These are phyloP conservation scores for Typhlomys cinereus DNA, from an alignment of 2,113 vertebrate species.

Conservation along the genomic window DNA sequence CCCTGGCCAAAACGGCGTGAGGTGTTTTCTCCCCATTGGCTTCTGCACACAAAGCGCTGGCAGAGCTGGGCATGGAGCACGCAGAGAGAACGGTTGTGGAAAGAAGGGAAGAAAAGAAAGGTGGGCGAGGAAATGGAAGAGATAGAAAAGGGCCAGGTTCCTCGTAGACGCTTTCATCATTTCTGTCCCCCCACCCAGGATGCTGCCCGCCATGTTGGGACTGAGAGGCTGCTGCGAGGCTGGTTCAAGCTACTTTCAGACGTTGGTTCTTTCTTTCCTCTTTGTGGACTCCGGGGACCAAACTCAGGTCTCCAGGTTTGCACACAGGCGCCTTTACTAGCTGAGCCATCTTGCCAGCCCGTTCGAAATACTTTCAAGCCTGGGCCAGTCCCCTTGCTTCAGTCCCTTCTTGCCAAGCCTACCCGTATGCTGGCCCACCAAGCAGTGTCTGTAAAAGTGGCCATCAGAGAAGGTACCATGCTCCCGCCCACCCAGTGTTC, in stretches of 20 bases:
- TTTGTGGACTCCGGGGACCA: no score
- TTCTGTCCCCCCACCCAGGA: not conserved
- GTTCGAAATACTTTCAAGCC: not conserved
- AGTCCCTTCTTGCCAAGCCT: not conserved
- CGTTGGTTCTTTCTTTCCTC: no score
- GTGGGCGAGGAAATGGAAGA: not conserved
- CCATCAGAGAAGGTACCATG: not conserved
- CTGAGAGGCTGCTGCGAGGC: not conserved
- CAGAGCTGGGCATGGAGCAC: not conserved
- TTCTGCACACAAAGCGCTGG: not conserved
- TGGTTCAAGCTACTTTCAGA: not conserved
- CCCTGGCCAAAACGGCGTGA: not conserved
- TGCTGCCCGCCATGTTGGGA: not conserved
- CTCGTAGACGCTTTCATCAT: rapidly evolving
- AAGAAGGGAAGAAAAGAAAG: not conserved
- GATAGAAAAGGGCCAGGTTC: not conserved
- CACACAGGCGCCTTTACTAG: no score
- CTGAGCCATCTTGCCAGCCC: no score
- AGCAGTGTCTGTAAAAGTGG: not conserved
- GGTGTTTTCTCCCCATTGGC: rapidly evolving
- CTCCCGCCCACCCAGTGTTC: no score
- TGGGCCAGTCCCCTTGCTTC: not conserved
- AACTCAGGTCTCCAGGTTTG: no score
- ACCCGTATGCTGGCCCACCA: not conserved
- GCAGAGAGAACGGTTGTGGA: not conserved